Evolutionary conservation across 2,888 invertebrate genomes (phyloP), one percentile per base, ranked within the genome.

Genomic region (Calameuta idolon): DNA sequence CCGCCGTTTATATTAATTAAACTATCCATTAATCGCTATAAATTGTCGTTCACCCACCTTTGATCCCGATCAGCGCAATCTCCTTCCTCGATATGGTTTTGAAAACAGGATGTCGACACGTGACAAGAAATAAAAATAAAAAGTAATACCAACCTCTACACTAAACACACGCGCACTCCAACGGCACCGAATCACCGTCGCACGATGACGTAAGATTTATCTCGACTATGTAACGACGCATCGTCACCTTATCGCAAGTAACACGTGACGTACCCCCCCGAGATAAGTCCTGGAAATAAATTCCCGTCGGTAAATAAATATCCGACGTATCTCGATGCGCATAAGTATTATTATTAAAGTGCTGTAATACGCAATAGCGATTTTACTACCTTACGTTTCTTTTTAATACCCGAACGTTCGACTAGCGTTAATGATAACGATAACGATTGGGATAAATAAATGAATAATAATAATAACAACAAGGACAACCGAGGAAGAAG

Each of bases 321-420:
- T 78, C 77, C 79, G 80, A 55, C 55, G 9, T 2, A 4, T 55
- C 23, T 55, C 1, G 15, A 55, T 55, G 55, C 34, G 71, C 83
- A 82, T 81, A 83, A 55, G 83, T 83, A 83, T 82, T 81, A 83
- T 82, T 81, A 86, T 84, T 84, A 81, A 85, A 86, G 85, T 83
- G 85, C 85, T 85, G 85, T 85, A 82, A 85, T 87, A 86, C 82
- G 86, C 86, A 86, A 86, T 88, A 88, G 87, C 86, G 85, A 86
- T 88, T 88, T 89, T 88, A 87, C 87, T 86, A 88, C 86, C 85
- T 87, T 88, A 83, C 81, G 80, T 86, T 87, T 86, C 79, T 85
- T 87, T 83, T 86, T 85, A 85, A 85, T 87, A 84, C 83, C 81
- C 81, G 34, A 85, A 82, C 81, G 84, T 86, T 85, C 83, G 55